A percentile compares a stretch with the other conserved stretches of the same genome.
Conservation (phyloP, 2,888 invertebrate genomes). For the Odontocerum albicorne region DNA sequence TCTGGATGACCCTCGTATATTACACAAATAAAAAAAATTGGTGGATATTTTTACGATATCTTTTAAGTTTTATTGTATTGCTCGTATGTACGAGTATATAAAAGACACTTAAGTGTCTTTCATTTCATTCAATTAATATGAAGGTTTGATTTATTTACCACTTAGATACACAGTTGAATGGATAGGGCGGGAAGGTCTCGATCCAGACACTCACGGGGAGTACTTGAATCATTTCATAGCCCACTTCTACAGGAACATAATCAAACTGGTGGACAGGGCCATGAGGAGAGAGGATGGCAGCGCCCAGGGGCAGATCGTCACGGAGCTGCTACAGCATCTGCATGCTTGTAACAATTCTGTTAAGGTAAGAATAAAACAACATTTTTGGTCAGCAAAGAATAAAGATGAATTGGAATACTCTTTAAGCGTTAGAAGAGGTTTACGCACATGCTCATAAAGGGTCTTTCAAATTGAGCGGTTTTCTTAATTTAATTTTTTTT, state of each 20-base stretch:
- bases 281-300: conserved; percentile 96
- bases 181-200: conserved; percentile 94
- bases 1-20: too few species aligned
- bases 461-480: too few species aligned
- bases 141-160: too few species aligned
- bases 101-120: too few species aligned
- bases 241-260: conserved; percentile 91
- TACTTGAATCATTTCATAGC: conserved; percentile 93
- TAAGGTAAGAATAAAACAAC: conserved; percentile 53
- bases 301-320: conserved; percentile 90
- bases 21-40: too few species aligned
- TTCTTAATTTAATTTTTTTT: too few species aligned
- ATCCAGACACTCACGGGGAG: conserved; percentile 89
- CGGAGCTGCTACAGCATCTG: conserved; percentile 91
- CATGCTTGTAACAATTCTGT: conserved; percentile 95
- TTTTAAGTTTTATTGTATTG: background rate
- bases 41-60: too few species aligned
- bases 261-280: conserved; percentile 89
- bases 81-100: background rate
- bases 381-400: too few species aligned
- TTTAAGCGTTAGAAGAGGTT: too few species aligned
- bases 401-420: too few species aligned
- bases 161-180: conserved; percentile 93
- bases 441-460: too few species aligned
- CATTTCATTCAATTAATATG: too few species aligned